These are phyloP conservation scores for Dasyprocta punctata DNA, from an alignment of 2,113 vertebrate genomes.

Conservation along the genomic window DNA sequence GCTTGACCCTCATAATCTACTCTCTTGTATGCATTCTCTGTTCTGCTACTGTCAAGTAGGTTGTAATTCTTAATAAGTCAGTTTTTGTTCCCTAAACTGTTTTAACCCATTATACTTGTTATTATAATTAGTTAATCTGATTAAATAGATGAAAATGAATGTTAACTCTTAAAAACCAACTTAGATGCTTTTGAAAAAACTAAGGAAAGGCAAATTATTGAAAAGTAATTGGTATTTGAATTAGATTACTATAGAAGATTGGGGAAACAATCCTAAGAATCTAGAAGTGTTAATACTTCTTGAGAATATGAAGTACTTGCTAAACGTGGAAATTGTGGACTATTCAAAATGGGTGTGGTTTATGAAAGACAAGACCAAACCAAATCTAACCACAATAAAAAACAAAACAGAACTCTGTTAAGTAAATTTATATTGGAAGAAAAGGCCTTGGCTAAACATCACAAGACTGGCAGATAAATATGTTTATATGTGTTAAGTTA, in stretches of 20 bases:
- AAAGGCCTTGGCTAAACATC: not conserved
- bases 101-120: not conserved
- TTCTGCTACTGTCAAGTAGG: not conserved
- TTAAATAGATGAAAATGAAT: not conserved
- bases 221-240: not conserved
- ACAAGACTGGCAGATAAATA: not conserved
- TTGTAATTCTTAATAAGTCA: not conserved
- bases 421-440: not conserved
- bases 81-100: not conserved
- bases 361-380: conserved; percentile 50
- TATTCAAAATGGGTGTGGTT: not conserved
- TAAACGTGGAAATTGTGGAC: not conserved
- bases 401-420: not conserved
- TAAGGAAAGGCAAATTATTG: not conserved
- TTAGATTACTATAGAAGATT: not conserved
- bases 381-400: not conserved
- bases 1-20: not conserved
- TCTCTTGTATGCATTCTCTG: not conserved
- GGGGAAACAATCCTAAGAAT: conserved; percentile 19
- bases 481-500: not conserved
- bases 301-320: not conserved
- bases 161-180: not conserved
- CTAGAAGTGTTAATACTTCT: not conserved
- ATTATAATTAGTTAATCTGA: conserved; percentile 39
- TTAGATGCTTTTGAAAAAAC: not conserved